Evolutionary conservation across 1,140 invertebrate genomes (phyloP).

Genomic region (Agrypnia vestita): DNA sequence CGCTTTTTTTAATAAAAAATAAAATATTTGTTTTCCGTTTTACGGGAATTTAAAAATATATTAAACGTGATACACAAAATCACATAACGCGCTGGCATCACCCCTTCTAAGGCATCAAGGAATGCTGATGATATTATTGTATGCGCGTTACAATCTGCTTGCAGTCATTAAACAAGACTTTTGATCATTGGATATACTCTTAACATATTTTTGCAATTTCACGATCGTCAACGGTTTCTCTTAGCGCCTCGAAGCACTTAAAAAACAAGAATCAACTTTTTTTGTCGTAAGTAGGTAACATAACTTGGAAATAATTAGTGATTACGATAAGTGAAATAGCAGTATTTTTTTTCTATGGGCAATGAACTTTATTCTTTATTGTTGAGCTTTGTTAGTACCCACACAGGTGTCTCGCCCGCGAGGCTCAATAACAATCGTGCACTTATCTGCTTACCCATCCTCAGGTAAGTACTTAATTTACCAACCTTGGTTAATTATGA

Average conservation of each 20-base stretch:
- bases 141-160: neutral
- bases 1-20: no score
- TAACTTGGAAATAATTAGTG: slow-evolving; percentile 15
- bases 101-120: neutral
- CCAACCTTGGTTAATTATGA: no score
- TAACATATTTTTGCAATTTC: slow-evolving; percentile 28
- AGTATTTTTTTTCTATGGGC: slow-evolving; percentile 2
- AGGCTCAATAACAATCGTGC: no score
- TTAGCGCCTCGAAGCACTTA: neutral
- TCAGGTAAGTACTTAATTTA: no score
- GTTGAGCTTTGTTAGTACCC: no score
- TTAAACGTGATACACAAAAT: no score
- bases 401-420: no score
- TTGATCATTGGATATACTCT: neutral
- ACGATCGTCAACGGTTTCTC: slow-evolving; percentile 17
- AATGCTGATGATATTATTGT: neutral
- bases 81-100: no score
- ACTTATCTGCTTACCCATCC: no score
- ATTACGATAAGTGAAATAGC: slow-evolving; percentile 22
- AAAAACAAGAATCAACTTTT: no score
- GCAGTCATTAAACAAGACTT: neutral
- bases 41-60: no score
- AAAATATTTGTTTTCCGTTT: no score
- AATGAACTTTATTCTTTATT: slow-evolving; percentile 17
- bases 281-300: slow-evolving; percentile 2